Conservation (phyloP, 2,888 invertebrate genomes). For the Synergus itoensis region DNA sequence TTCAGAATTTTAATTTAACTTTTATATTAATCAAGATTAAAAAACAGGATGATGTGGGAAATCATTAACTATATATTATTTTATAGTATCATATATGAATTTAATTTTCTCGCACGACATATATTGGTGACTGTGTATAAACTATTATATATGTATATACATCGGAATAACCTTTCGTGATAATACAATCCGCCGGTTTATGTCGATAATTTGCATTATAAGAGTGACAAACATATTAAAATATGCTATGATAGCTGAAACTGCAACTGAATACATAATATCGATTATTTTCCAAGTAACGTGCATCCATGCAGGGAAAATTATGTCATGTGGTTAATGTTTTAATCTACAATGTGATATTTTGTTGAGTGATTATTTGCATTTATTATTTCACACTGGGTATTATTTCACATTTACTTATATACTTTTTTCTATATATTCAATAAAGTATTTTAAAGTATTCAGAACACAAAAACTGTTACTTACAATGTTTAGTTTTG, state of each 20-base stretch:
- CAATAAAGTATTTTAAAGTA: too few relatives aligned
- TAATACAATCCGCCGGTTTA: background rate
- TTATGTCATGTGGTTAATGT: background rate
- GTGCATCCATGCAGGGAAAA: background rate
- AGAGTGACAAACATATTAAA: background rate
- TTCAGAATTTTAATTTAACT: background rate
- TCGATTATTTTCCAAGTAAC: background rate
- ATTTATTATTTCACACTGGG: too few relatives aligned
- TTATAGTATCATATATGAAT: background rate
- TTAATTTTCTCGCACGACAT: background rate
- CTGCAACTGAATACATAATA: background rate
- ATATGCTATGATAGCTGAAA: background rate
- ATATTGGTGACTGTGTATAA: background rate
- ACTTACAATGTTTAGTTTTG: background rate
- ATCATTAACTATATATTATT: background rate
- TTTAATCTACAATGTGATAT: too few relatives aligned
- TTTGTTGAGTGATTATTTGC: too few relatives aligned
- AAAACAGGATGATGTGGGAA: background rate
- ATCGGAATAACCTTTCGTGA: background rate
- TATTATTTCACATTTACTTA: too few relatives aligned
- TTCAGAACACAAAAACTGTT: too few relatives aligned
- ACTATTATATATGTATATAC: background rate
- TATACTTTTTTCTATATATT: too few relatives aligned
- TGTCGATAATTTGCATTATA: background rate
- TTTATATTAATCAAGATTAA: background rate